A percentile compares a stretch with the other conserved stretches of the same genome.
Conservation (phyloP, 2,113 vertebrate species). For the Phylloscopus whistleri region DNA sequence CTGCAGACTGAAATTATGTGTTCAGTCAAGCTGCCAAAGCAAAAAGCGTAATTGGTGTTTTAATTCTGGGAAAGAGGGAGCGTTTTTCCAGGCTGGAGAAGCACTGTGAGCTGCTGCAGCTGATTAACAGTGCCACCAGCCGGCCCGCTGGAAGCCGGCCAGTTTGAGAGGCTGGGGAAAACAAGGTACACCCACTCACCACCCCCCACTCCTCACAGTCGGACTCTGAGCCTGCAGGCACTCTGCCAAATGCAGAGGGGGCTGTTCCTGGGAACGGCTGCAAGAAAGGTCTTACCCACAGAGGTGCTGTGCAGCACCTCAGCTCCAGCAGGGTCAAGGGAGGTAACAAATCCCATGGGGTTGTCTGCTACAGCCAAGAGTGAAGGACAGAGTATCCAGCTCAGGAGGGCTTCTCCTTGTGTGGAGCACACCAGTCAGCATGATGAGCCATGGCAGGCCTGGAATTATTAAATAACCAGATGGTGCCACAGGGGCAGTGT, state of each 20-base stretch:
- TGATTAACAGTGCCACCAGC: slow-evolving; percentile 59
- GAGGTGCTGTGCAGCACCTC: not conserved
- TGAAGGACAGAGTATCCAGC: not conserved
- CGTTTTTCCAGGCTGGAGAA: not conserved
- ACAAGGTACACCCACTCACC: not conserved
- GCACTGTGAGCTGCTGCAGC: not conserved
- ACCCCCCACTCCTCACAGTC: not conserved
- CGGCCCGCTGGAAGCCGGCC: slow-evolving; percentile 8
- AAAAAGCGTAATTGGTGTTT: not conserved
- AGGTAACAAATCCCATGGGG: not conserved
- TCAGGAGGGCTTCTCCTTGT: not conserved
- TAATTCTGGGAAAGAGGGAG: not conserved
- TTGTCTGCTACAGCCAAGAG: not conserved
- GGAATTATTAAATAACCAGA: not conserved
- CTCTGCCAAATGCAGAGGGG: not conserved
- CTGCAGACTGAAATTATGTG: not conserved
- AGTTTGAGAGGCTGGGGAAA: not conserved
- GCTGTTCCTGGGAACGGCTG: not conserved
- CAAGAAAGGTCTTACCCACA: not conserved
- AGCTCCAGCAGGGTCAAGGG: not conserved
- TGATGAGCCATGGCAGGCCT: not conserved
- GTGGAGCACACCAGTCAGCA: not conserved
- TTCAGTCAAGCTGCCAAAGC: not conserved
- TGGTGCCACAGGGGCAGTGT: not conserved
- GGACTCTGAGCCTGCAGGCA: not conserved